Evolutionary conservation across 2,797 vertebrate species (phyloP), one percentile per base, ranked within the genome.

Genomic region (Protonibea diacanthus): DNA sequence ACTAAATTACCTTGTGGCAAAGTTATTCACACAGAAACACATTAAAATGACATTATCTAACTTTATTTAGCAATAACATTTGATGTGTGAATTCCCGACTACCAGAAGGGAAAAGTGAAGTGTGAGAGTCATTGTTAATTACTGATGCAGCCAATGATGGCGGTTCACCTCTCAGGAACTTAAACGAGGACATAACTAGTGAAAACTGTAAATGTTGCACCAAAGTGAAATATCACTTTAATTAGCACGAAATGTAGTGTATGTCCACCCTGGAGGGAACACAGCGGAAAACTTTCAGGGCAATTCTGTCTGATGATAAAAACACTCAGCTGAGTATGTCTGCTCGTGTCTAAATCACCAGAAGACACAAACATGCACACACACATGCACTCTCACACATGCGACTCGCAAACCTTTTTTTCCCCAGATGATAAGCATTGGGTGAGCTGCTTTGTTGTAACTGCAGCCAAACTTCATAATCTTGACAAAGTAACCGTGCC

Each of bases 401-500:
- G 4, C 59, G 49, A 65, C 74, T 78, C 83, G 82, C 38, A 76
- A 74, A 69, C 10, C 51, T 47, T 66, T 80, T 80, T 80, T 80
- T 40, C n/a, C 59, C 60, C 57, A 61, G 57, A 80, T 83, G 85
- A 87, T 81, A 72, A 82, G 74, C 83, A 75, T 38, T 40, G 58
- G 85, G 62, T 21, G 20, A 88, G 78, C 79, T 80, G 82, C 79
- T 86, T 88, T 84, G 82, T 72, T 82, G 66, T 33, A 58, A 38
- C 79, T 64, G 80, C 58, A 88, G 84, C 90, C 85, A 88, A 62
- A 87, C 66, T 83, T 81, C 74, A 83, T 78, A 71, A 84, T 82
- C 63, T 89, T 84, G 64, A 78, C 52, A 42, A 55, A 68, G 59
- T 58, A 71, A 85, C 40, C 79, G 44, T 71, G 73, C 15, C 60